phyloP scores from a whole-genome alignment of 2,113 vertebrate genomes.

The Alosa alosa region DNA sequence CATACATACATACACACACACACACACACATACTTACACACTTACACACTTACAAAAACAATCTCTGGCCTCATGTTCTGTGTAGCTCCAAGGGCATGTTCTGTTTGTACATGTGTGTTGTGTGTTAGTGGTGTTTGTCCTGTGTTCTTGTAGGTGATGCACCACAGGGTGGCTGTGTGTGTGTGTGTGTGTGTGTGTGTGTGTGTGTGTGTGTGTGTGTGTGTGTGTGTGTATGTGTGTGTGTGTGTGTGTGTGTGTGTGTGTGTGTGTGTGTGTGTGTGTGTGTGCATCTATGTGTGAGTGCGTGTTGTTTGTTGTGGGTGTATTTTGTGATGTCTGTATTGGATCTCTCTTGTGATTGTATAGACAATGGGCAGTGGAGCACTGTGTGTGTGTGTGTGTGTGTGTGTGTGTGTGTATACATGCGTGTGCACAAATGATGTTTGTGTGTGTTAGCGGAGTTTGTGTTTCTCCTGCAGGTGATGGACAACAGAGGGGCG shows the following conservation, averaged over 20 bases:
- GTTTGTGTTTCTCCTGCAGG: slow-evolving; percentile 49
- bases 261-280: neutral
- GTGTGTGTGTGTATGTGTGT: neutral
- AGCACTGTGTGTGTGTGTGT: neutral
- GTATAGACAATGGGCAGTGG: no score
- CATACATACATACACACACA: neutral
- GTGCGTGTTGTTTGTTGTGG: no score
- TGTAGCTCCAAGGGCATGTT: neutral
- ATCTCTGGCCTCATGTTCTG: slow-evolving; percentile 4
- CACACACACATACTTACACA: slow-evolving; percentile 30
- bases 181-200: neutral
- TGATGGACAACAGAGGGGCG: slow-evolving; percentile 62
- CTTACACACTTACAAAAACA: neutral
- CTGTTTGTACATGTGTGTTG: neutral
- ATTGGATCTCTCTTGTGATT: no score
- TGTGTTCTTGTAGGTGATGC: neutral
- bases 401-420: neutral
- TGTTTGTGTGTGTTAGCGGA: neutral
- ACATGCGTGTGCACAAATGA: neutral
- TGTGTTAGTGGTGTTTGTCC: neutral
- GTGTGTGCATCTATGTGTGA: neutral
- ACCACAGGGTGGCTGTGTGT: neutral
- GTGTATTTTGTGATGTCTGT: no score
- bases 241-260: neutral
- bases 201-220: neutral